A percentile compares a stretch with the other conserved stretches of the same genome.
Conservation (phyloP, 2,113 vertebrate genomes). For the Cricetomys ansorgei region DNA sequence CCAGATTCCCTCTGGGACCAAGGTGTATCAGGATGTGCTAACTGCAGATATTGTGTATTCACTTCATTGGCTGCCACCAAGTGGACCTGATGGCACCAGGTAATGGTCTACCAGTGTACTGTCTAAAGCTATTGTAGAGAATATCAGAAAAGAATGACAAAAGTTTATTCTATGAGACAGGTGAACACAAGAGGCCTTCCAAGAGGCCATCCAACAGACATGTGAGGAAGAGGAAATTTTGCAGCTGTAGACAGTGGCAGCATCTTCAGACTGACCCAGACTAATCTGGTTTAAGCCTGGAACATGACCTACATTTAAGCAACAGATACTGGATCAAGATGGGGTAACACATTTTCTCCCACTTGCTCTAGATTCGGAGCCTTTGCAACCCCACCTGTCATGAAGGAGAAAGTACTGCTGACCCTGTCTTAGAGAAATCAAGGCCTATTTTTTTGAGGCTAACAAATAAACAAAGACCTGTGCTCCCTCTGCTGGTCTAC, state of each 20-base stretch:
- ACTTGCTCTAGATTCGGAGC: not conserved
- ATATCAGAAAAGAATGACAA: not conserved
- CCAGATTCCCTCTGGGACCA: not conserved
- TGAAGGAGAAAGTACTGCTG: not conserved
- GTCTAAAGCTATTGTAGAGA: not conserved
- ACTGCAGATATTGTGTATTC: not conserved
- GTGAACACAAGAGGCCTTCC: not conserved
- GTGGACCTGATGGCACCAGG: not conserved
- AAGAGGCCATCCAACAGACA: not conserved
- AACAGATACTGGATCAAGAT: not conserved
- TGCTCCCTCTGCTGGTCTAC: conserved; percentile 81
- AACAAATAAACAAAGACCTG: conserved; percentile 72
- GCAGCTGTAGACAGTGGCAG: not conserved
- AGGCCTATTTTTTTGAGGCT: conserved; percentile 37
- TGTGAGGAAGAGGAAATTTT: not conserved
- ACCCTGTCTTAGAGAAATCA: conserved; percentile 6
- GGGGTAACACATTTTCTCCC: not conserved
- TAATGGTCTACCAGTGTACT: not conserved
- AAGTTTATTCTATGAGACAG: not conserved
- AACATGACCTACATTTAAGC: conserved; percentile 28
- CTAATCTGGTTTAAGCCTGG: conserved; percentile 51
- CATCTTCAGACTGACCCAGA: not conserved
- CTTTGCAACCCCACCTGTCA: not conserved
- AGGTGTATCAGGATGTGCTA: not conserved
- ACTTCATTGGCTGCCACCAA: not conserved